Evolutionary conservation across 2,888 invertebrate genomes (phyloP).

Genomic region (Aleiodes testaceus): DNA sequence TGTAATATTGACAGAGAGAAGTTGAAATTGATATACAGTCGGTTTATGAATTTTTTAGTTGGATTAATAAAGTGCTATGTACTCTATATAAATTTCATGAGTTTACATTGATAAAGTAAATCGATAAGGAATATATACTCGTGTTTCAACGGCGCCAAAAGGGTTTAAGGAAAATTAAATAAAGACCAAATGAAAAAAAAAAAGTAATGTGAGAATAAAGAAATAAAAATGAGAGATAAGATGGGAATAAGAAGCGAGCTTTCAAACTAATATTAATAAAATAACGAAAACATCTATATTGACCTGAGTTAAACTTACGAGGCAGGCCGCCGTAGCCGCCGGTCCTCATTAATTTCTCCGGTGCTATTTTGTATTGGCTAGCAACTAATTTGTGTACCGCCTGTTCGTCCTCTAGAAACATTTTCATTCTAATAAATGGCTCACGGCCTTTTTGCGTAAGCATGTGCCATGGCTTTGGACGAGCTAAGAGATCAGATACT

Average conservation of each 20-base stretch:
- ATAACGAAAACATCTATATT: conserved; percentile 70
- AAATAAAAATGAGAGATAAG: not conserved
- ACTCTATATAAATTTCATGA: no score
- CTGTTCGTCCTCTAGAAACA: conserved; percentile 96
- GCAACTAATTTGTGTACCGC: conserved; percentile 96
- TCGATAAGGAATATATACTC: no score
- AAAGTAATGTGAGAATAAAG: not conserved
- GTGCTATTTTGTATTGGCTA: conserved; percentile 98
- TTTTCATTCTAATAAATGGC: conserved; percentile 98
- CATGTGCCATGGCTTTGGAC: conserved; percentile 99
- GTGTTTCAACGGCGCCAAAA: no score
- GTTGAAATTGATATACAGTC: no score
- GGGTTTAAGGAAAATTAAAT: no score
- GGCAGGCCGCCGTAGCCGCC: conserved; percentile 92
- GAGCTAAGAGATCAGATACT: conserved; percentile 95
- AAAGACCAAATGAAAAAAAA: not conserved
- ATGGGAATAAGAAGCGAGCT: conserved; percentile 50
- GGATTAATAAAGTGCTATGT: no score
- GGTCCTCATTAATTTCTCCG: conserved; percentile 97
- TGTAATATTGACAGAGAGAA: no score
- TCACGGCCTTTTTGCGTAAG: conserved; percentile 97
- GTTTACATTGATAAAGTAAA: no score
- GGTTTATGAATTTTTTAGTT: no score
- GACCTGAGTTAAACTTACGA: conserved; percentile 78
- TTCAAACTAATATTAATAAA: conserved; percentile 55